Percentiles rank a stretch among this genome's conserved stretches.
These are phyloP conservation scores for Ambastaia sidthimunki DNA, from an alignment of 2,797 vertebrate genomes.

Conservation along the genomic window DNA sequence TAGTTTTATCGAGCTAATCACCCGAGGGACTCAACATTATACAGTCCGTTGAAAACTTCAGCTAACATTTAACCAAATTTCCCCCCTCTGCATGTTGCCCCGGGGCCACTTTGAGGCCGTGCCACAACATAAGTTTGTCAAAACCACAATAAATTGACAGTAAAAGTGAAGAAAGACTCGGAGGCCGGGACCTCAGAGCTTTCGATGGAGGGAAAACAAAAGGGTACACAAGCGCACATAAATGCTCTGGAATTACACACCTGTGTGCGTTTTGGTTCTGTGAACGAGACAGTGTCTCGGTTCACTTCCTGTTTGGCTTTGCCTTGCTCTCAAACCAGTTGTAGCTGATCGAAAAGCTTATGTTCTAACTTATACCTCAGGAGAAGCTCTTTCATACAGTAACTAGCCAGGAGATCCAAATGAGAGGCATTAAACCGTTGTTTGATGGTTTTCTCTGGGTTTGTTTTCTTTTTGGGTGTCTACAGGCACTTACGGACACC, in stretches of 20 bases:
- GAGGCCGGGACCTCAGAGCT: background rate
- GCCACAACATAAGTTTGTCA: background rate
- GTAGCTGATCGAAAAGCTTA: background rate
- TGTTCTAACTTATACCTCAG: background rate
- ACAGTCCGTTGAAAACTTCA: constrained; percentile 2
- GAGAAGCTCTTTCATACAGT: background rate
- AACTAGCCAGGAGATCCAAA: background rate
- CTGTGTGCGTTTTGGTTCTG: background rate
- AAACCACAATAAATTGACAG: background rate
- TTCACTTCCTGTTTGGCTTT: background rate
- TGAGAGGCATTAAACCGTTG: background rate
- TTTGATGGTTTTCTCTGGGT: background rate
- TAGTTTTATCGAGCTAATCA: constrained; percentile 3
- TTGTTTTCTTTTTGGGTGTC: background rate
- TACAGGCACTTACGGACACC: background rate
- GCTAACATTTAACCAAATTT: constrained; percentile 10
- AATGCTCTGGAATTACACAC: background rate
- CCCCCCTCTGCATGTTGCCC: background rate
- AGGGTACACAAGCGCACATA: background rate
- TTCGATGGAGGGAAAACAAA: constrained; percentile 7
- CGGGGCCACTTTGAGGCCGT: background rate
- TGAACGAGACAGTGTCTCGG: background rate
- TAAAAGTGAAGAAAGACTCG: background rate
- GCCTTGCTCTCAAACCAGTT: background rate
- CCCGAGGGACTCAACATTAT: background rate